Evolutionary conservation across 2,797 vertebrate genomes (phyloP).

Genomic region (Amphiprion clarkii): DNA sequence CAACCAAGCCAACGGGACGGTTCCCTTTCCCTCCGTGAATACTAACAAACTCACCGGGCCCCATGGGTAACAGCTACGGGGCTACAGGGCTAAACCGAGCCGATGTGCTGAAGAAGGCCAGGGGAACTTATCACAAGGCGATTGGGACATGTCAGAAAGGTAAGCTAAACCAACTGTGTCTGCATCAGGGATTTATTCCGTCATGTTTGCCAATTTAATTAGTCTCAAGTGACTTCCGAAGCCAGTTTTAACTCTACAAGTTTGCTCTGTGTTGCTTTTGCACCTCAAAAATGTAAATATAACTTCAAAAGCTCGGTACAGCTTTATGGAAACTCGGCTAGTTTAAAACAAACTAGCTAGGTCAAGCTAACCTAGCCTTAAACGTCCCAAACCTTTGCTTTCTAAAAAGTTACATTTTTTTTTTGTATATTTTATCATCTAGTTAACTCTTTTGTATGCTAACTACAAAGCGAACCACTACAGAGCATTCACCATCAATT

Average conservation of each 20-base stretch:
- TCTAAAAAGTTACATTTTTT: too few relatives aligned
- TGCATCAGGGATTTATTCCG: neutral
- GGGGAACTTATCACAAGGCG: conserved; percentile 41
- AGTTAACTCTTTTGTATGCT: neutral
- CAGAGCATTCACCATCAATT: conserved; percentile 21
- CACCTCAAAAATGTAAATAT: too few relatives aligned
- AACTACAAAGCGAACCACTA: neutral
- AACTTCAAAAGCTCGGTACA: too few relatives aligned
- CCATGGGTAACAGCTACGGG: conserved; percentile 75
- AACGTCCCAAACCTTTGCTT: too few relatives aligned
- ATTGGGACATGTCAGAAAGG: conserved; percentile 94
- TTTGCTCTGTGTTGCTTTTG: neutral
- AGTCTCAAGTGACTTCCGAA: neutral
- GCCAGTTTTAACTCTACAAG: too few relatives aligned
- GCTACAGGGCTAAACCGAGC: conserved; percentile 49
- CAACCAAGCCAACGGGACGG: conserved; percentile 13
- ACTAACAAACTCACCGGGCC: conserved; percentile 45
- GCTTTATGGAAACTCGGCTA: neutral
- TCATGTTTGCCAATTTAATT: neutral
- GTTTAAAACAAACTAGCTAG: too few relatives aligned
- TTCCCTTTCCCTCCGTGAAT: conserved; percentile 30
- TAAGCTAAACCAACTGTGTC: conserved; percentile 68
- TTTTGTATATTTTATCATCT: neutral
- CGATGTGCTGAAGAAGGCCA: conserved; percentile 62
- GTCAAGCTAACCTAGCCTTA: too few relatives aligned